Conservation (phyloP, 2,797 vertebrate species). For the Menidia menidia region DNA sequence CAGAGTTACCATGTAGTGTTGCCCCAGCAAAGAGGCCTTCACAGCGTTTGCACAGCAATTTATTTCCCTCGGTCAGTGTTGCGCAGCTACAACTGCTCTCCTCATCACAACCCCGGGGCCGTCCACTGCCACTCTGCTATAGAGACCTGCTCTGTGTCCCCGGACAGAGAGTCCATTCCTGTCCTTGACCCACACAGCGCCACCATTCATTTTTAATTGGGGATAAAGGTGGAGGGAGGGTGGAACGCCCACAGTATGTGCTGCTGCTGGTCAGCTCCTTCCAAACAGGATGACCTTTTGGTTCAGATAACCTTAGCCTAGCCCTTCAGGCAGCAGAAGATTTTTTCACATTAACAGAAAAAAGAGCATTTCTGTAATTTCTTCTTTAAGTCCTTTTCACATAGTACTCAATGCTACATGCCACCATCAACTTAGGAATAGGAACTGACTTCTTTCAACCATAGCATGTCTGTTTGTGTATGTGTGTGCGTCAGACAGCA, state of each 20-base stretch:
- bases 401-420: slow-evolving; percentile 30
- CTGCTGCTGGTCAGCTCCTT: slow-evolving; percentile 48
- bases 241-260: slow-evolving; percentile 31
- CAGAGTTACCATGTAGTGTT: slow-evolving; percentile 31
- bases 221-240: slow-evolving; percentile 51
- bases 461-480: slow-evolving; percentile 39
- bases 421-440: slow-evolving; percentile 13
- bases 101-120: slow-evolving; percentile 34
- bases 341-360: slow-evolving; percentile 19
- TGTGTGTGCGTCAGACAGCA: slow-evolving; percentile 37
- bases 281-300: slow-evolving; percentile 73
- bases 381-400: slow-evolving; percentile 28
- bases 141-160: slow-evolving; percentile 68
- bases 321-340: slow-evolving; percentile 24
- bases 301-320: slow-evolving; percentile 66
- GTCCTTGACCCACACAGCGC: slow-evolving; percentile 73
- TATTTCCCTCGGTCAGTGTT: slow-evolving; percentile 46
- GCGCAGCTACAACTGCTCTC: slow-evolving; percentile 53
- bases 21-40: slow-evolving; percentile 56
- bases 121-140: slow-evolving; percentile 44
- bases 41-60: slow-evolving; percentile 46
- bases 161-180: slow-evolving; percentile 67
- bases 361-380: slow-evolving; percentile 17
- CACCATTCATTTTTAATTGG: slow-evolving; percentile 80
- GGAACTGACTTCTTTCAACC: slow-evolving; percentile 32